Base-by-base conservation (phyloP, 2,888 invertebrate species). In the Orchestes rusci region DNA sequence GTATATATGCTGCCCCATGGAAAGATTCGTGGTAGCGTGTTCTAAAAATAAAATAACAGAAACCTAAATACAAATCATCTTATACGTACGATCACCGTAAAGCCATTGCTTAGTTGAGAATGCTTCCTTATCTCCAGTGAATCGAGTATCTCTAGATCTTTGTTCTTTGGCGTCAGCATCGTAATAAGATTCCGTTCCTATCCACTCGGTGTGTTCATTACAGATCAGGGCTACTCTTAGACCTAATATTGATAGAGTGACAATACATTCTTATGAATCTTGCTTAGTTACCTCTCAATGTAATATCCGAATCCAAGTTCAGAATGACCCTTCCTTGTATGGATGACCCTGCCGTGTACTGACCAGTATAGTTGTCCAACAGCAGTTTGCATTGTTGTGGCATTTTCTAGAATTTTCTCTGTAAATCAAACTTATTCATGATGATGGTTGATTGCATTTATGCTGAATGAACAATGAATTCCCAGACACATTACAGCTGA, bases 1-100 rank as follows among this genome's bases (percentile, higher is more conserved):
- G 43, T 60, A 64, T 2, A 57, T 54, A 48, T 64, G 60, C 32
- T 56, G 57, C 7, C 65, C 65, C n/a, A 43, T 31, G 10, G 56
- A 18, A 12, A 65, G 35, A 2, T 39, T 49, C 20, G 55, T 55
- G n/a, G 51, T 56, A 16, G 56, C 59, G 36, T 57, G 52, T 43
- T 54, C 62, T 63, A 42, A 33, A 53, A 52, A 51, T 31, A 41
- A 31, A 23, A 30, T 3, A 18, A 30, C 5, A 33, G 2, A 13
- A 13, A 20, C 18, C 12, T 19, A n/a, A n/a, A 36, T 19, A n/a
- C 4, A 19, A n/a, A 36, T 36, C 16, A 36, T 17, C 18, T 41
- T 39, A 52, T 23, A 23, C 53, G 51, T 55, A 59, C 61, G 49
- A 36, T 56, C 54, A n/a, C 61, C 61, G 53, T 56, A 58, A 5